These are phyloP conservation scores for Columba livia DNA, from an alignment of 2,113 vertebrate species.

Conservation along the genomic window DNA sequence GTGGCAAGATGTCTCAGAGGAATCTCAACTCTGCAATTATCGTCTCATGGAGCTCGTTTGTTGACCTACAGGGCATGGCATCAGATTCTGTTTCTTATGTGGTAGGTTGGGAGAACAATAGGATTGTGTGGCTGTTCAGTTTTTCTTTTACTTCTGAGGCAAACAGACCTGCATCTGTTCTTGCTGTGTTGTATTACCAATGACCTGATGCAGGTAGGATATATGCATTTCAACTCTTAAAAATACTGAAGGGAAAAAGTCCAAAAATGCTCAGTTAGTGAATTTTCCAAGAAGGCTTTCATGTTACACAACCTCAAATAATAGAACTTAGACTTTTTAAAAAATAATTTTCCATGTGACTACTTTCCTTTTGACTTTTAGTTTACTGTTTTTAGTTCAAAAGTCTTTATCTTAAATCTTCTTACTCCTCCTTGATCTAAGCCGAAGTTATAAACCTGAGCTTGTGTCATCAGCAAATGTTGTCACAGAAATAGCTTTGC, in stretches of 20 bases:
- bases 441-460: not conserved
- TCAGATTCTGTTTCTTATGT: constrained; percentile 5
- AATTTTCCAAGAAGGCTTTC: not conserved
- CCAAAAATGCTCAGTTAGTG: not conserved
- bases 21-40: constrained; percentile 29
- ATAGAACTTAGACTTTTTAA: not conserved
- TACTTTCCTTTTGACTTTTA: constrained; percentile 1
- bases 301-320: not conserved
- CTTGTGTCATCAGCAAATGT: not conserved
- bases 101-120: not conserved
- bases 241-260: not conserved
- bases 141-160: not conserved
- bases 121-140: not conserved
- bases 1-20: constrained; percentile 34
- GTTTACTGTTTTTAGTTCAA: not conserved
- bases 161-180: not conserved
- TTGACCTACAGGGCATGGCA: constrained; percentile 45
- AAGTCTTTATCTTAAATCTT: not conserved
- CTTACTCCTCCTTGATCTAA: not conserved
- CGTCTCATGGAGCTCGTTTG: constrained; percentile 34
- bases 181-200: not conserved
- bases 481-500: not conserved
- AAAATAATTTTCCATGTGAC: not conserved
- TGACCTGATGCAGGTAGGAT: not conserved
- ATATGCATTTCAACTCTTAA: not conserved